Evolutionary conservation across 2,113 vertebrate genomes (phyloP), one percentile per base, ranked within the genome.

Genomic region (Psittacara wagleri): DNA sequence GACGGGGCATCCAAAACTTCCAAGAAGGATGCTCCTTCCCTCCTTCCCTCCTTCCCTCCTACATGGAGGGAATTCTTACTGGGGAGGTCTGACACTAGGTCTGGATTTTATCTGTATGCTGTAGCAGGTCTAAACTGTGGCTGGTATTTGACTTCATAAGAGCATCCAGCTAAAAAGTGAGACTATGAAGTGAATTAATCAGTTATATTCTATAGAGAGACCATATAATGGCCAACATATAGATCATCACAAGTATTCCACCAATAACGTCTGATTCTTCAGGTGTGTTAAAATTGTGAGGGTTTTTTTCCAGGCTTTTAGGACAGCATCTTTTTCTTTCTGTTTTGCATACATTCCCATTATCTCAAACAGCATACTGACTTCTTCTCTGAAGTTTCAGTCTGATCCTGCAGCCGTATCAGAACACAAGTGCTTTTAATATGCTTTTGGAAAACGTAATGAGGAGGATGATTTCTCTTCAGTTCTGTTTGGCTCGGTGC

Each of bases 301-400:
- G 0, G 2, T 7, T 49, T 8, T 17, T 48, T 86, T 67, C 33
- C 39, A 73, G 46, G 17, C 63, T 91, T 75, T 37, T 51, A 77
- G n/a, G 31, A 77, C 5, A 54, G 15, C 8, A 61, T 72, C 59
- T 59, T 91, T 61, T 59, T 63, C 17, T 63, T 83, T 19, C 28
- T 80, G 49, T 67, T 92, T 70, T 80, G 63, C 70, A 91, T 73
- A 69, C 35, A 67, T 91, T 90, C 63, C 20, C 35, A 55, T 84
- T 90, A 90, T 90, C 85, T 92, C 87, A 90, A 88, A 90, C 18
- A 88, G 46, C 78, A 74, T 59, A 79, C 59, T 90, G 44, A 37
- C 63, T 90, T 86, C 59, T 86, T 88, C 78, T 96, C 80, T 78
- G 82, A 93, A 77, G 59, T 90, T 90, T 90, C 87, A 91, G 59